Evolutionary conservation across 2,797 vertebrate genomes (phyloP).

Genomic region (Anguilla anguilla): DNA sequence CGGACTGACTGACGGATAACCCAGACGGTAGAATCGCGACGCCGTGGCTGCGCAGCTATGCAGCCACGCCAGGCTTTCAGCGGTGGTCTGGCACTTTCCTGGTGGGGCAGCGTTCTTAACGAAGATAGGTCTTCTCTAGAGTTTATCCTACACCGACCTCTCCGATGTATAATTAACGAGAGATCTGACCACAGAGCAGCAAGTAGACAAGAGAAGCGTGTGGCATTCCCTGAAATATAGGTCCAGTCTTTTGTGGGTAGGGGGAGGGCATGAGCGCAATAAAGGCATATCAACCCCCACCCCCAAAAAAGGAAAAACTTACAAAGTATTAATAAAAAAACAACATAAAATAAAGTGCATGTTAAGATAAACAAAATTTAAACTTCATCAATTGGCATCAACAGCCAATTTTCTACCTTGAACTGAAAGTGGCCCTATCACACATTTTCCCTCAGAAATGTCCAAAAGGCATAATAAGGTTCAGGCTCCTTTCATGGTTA

Average conservation of each 20-base stretch:
- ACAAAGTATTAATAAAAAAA: background rate
- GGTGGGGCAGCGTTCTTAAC: background rate
- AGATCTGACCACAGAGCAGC: background rate
- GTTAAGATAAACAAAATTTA: background rate
- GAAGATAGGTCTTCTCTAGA: background rate
- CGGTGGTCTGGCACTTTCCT: background rate
- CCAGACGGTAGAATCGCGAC: background rate
- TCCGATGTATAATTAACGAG: background rate
- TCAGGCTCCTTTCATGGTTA: background rate
- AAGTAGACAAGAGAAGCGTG: no score
- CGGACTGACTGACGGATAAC: constrained; percentile 5
- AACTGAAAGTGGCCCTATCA: background rate
- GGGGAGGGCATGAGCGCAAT: background rate
- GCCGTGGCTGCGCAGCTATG: background rate
- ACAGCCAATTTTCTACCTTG: background rate
- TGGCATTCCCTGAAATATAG: background rate
- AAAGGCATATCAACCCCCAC: background rate
- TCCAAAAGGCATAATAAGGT: background rate
- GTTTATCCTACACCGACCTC: background rate
- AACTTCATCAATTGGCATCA: background rate
- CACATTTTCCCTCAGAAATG: background rate
- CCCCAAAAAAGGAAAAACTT: background rate
- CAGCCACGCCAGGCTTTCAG: background rate
- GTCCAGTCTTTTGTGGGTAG: background rate
- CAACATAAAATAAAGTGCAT: background rate